A percentile compares a stretch with the other conserved stretches of the same genome.
Conservation (phyloP, 2,888 invertebrate species). For the Eristalis pertinax region DNA sequence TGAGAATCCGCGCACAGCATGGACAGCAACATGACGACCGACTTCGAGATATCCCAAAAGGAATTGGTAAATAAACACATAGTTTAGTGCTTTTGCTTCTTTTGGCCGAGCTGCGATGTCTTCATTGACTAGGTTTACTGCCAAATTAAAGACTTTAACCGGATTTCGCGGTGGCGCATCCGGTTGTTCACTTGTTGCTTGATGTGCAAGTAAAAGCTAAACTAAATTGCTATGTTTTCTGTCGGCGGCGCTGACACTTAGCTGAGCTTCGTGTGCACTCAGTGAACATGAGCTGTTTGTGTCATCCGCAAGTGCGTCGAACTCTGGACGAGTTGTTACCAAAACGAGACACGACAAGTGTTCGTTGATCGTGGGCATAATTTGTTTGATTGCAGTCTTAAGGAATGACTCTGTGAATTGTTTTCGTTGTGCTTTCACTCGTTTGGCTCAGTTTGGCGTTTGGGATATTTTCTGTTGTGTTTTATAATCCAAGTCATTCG, state of each 20-base stretch:
- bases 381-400: too few species aligned
- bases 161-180: neutral
- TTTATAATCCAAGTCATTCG: too few species aligned
- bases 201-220: neutral
- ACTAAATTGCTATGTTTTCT: neutral
- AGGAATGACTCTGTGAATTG: too few species aligned
- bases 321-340: neutral
- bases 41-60: conserved; percentile 57
- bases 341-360: too few species aligned
- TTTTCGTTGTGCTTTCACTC: too few species aligned
- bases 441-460: too few species aligned
- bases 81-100: neutral
- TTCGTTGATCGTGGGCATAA: too few species aligned
- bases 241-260: neutral
- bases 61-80: conserved; percentile 58
- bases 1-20: neutral
- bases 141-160: neutral
- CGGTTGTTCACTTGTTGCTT: neutral
- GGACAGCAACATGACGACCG: conserved; percentile 11
- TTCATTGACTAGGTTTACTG: neutral
- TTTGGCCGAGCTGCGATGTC: neutral
- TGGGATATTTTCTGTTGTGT: too few species aligned
- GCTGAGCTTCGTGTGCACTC: neutral
- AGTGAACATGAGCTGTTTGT: neutral
- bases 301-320: neutral